Percentiles rank a stretch among this genome's conserved stretches.
Conservation (phyloP, 2,888 invertebrate genomes). For the Neoaliturus tenellus region DNA sequence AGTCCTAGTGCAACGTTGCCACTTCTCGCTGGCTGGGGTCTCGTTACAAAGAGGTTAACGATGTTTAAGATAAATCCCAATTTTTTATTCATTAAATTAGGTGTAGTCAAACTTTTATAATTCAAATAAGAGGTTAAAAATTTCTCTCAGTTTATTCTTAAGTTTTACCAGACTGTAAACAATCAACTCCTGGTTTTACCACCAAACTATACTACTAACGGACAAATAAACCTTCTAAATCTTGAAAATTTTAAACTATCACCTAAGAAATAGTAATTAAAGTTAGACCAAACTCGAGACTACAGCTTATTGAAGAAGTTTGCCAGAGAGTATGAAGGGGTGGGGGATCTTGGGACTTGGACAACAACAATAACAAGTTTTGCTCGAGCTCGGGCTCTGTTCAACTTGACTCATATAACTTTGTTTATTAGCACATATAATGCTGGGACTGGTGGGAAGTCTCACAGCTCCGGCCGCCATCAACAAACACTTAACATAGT, state of each 20-base stretch:
- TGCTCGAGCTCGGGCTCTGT: neutral
- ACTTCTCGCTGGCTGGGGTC: too few relatives aligned
- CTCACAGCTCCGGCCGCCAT: neutral
- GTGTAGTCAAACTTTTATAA: too few relatives aligned
- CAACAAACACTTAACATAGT: neutral
- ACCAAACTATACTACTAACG: too few relatives aligned
- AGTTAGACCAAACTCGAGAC: neutral
- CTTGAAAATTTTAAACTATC: neutral
- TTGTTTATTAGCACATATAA: constrained; percentile 35
- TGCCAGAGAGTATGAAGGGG: neutral
- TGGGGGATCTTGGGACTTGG: neutral
- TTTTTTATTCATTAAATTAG: too few relatives aligned
- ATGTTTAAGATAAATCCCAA: too few relatives aligned
- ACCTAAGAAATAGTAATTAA: constrained; percentile 8
- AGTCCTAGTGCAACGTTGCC: too few relatives aligned
- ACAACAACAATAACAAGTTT: constrained; percentile 30
- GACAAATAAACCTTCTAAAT: neutral
- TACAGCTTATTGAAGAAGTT: constrained; percentile 28
- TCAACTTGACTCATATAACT: constrained; percentile 28
- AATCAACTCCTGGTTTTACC: too few relatives aligned
- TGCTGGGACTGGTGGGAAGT: neutral
- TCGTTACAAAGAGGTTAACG: too few relatives aligned
- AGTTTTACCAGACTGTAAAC: too few relatives aligned
- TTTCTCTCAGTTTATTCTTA: too few relatives aligned
- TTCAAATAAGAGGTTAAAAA: too few relatives aligned